Percentiles rank a stretch among this genome's conserved stretches.
Conservation (phyloP, 2,888 invertebrate species). For the Rhagophthalmus giganteus region DNA sequence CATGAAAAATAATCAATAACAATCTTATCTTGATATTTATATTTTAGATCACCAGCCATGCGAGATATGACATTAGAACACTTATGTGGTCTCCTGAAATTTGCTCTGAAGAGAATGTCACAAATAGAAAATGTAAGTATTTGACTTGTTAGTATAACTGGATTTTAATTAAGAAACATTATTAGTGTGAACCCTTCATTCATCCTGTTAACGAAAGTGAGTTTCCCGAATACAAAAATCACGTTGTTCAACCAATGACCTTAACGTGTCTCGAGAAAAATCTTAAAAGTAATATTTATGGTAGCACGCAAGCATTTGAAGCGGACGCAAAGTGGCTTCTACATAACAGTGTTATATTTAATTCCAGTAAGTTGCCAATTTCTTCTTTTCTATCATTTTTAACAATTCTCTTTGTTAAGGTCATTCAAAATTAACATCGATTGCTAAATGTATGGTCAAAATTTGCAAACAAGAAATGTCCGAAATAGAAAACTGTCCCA, state of each 20-base stretch:
- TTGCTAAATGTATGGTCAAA: slow-evolving; percentile 79
- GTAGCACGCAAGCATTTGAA: slow-evolving; percentile 85
- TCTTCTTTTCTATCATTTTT: too few species aligned
- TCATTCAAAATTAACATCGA: slow-evolving; percentile 75
- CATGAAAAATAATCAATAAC: too few species aligned
- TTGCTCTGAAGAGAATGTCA: slow-evolving; percentile 80
- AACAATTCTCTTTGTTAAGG: too few species aligned
- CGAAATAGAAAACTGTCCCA: slow-evolving; percentile 92
- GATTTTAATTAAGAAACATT: slow-evolving; percentile 16
- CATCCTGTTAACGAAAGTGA: slow-evolving; percentile 71
- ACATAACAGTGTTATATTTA: slow-evolving; percentile 90
- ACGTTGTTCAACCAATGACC: slow-evolving; percentile 87
- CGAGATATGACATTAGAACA: slow-evolving; percentile 72
- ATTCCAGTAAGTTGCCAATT: slow-evolving; percentile 69
- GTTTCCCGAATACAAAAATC: slow-evolving; percentile 78
- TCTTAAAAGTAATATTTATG: slow-evolving; percentile 74
- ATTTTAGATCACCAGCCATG: slow-evolving; percentile 67
- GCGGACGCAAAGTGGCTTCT: slow-evolving; percentile 92
- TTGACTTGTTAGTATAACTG: slow-evolving; percentile 11
- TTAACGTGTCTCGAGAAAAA: slow-evolving; percentile 75
- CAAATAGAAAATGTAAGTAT: slow-evolving; percentile 75
- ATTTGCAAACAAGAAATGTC: slow-evolving; percentile 85
- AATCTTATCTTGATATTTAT: too few species aligned
- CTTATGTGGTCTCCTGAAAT: slow-evolving; percentile 76
- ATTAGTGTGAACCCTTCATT: slow-evolving; percentile 77